These are phyloP conservation scores for Danaus melanippus DNA, from an alignment of 1,140 invertebrate genomes.

Conservation along the genomic window DNA sequence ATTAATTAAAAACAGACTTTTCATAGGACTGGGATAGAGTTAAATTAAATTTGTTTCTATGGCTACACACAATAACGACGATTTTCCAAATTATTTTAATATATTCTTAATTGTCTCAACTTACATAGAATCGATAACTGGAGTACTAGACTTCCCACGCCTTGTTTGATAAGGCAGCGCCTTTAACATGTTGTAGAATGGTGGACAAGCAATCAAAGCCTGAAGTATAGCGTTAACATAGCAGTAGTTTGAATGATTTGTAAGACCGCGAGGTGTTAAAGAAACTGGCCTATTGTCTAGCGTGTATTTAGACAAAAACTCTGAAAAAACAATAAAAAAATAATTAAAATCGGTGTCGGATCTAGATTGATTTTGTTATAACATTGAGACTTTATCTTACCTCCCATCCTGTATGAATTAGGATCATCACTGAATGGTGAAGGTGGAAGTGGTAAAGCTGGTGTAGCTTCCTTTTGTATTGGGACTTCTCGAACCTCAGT, in stretches of 20 bases:
- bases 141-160: slow-evolving; percentile 81
- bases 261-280: slow-evolving; percentile 88
- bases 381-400: slow-evolving; percentile 54
- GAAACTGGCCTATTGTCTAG: slow-evolving; percentile 82
- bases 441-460: slow-evolving; percentile 50
- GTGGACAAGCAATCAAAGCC: slow-evolving; percentile 91
- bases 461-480: slow-evolving; percentile 35
- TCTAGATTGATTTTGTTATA: slow-evolving; percentile 1
- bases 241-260: slow-evolving; percentile 94
- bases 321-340: slow-evolving; percentile 63
- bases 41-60: no score
- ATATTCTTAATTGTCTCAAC: slow-evolving; percentile 42
- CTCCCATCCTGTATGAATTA: slow-evolving; percentile 77
- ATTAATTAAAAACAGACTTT: no score
- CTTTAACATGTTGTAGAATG: slow-evolving; percentile 92
- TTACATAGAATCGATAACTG: slow-evolving; percentile 93
- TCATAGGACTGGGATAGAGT: no score
- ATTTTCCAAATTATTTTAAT: slow-evolving; percentile 1
- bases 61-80: no score
- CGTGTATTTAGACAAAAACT: slow-evolving; percentile 80
- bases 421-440: slow-evolving; percentile 72
- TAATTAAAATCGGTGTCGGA: slow-evolving; percentile 5
- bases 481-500: slow-evolving; percentile 49
- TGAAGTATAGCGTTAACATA: slow-evolving; percentile 95
- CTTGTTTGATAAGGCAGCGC: slow-evolving; percentile 76